phyloP scores from a whole-genome alignment of 2,797 vertebrate species.

The Acropternis orthonyx region DNA sequence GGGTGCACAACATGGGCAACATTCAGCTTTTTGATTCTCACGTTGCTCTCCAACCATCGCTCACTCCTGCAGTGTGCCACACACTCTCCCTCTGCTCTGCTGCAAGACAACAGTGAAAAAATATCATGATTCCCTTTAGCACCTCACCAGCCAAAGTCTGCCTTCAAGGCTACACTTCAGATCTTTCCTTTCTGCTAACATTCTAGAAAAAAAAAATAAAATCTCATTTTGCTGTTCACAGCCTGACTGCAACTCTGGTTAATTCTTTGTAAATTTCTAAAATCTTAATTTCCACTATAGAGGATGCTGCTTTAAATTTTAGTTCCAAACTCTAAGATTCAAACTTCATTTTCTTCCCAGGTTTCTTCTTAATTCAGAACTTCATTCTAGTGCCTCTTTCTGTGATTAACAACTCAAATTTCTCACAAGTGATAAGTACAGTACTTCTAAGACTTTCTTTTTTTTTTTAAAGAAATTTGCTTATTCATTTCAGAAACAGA shows the following conservation, averaged over 20 bases:
- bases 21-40: background rate
- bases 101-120: background rate
- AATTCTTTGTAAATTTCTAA: slow-evolving; percentile 1
- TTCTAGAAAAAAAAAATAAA: background rate
- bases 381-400: background rate
- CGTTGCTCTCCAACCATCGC: background rate
- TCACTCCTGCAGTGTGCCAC: background rate
- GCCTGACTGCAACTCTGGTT: background rate
- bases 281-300: background rate
- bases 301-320: background rate
- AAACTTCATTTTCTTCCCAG: background rate
- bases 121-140: background rate
- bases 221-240: background rate
- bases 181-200: background rate
- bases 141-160: background rate
- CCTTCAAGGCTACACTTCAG: background rate
- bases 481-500: background rate
- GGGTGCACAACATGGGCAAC: background rate
- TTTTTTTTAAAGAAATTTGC: background rate
- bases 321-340: background rate
- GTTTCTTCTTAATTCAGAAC: background rate
- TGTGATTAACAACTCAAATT: background rate
- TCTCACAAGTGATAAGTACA: background rate
- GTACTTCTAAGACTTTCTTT: background rate
- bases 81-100: background rate